Conservation (phyloP, 2,797 vertebrate species). For the Hozukius guyotensis region DNA sequence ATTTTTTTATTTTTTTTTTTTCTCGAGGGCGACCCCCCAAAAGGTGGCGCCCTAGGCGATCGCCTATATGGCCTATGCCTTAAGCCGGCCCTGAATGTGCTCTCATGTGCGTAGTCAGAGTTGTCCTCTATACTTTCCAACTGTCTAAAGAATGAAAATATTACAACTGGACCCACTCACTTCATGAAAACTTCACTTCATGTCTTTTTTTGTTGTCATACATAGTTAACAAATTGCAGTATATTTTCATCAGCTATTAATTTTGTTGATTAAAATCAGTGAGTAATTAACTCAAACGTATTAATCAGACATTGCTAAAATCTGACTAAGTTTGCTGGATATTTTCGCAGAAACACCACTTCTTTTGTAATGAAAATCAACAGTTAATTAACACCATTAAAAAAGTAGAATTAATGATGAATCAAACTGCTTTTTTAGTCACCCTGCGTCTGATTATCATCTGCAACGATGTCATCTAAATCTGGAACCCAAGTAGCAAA, state of each 20-base stretch:
- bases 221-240: not conserved
- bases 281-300: not conserved
- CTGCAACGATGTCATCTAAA: not conserved
- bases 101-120: not conserved
- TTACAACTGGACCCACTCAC: not conserved
- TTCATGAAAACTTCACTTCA: not conserved
- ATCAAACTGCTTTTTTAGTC: not conserved
- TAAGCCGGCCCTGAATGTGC: rapidly evolving
- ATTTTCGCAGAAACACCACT: not conserved
- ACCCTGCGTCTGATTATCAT: not conserved
- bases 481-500: not conserved
- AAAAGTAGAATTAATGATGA: not conserved
- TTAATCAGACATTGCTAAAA: not conserved
- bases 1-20: too few relatives aligned
- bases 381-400: not conserved
- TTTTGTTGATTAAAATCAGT: not conserved
- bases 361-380: not conserved
- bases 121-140: not conserved
- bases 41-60: too few relatives aligned
- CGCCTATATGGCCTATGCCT: too few relatives aligned
- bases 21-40: too few relatives aligned
- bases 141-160: not conserved
- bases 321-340: not conserved
- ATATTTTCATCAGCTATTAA: not conserved
- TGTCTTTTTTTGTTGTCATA: not conserved